Percentiles rank a stretch among this genome's conserved stretches.
phyloP scores from a whole-genome alignment of 35 echinoderm and acorn worm species.

The Amphiura filiformis region DNA sequence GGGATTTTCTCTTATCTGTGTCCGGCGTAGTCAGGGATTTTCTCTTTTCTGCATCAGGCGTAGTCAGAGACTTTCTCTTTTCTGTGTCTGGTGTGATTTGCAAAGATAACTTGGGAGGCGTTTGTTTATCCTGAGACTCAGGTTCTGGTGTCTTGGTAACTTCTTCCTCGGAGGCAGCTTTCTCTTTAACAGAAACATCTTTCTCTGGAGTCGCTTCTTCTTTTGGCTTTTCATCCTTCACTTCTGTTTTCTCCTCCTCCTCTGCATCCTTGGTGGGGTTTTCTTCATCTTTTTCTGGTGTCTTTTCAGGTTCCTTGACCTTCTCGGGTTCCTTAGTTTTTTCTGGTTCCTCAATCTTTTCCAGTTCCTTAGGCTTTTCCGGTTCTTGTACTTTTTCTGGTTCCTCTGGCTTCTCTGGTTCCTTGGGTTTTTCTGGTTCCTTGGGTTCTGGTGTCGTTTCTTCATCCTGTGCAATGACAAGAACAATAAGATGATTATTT shows the following conservation, averaged over 20 bases:
- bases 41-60: too few species aligned
- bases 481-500: too few species aligned
- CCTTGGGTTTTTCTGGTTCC: background rate
- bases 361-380: too few species aligned
- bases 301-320: background rate
- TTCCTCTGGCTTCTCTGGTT: too few species aligned
- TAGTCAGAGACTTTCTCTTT: too few species aligned
- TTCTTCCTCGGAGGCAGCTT: background rate
- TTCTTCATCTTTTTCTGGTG: background rate
- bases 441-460: background rate
- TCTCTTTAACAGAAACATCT: background rate
- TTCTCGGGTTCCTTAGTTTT: background rate
- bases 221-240: background rate
- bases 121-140: background rate
- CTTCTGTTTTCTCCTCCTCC: background rate
- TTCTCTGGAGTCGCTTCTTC: background rate
- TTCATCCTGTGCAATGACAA: background rate
- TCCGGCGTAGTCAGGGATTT: background rate
- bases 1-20: background rate
- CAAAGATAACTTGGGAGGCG: background rate
- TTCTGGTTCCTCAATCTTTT: too few species aligned
- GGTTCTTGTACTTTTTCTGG: too few species aligned
- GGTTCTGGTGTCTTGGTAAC: background rate
- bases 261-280: background rate
- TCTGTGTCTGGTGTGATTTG: too few species aligned